Percentiles rank a stretch among this genome's conserved stretches.
These are phyloP conservation scores for Trichechus manatus DNA, from an alignment of 2,113 vertebrate genomes.

Conservation along the genomic window DNA sequence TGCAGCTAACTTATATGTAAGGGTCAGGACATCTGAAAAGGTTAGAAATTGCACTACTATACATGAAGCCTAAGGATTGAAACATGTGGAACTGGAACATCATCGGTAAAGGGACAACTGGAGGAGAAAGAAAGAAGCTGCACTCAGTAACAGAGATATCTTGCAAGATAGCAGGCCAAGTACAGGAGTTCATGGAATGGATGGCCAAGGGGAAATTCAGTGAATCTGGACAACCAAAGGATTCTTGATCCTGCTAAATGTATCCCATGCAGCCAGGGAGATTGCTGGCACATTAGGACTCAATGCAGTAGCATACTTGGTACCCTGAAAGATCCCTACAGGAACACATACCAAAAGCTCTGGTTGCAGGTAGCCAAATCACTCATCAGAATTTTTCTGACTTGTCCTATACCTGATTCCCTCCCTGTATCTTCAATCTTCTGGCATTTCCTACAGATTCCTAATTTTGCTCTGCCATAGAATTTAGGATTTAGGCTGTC, in stretches of 20 bases:
- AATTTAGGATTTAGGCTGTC: not conserved
- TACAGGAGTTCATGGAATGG: fast-evolving
- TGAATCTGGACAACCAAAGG: not conserved
- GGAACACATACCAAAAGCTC: not conserved
- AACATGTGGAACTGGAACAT: not conserved
- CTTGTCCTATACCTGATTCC: not conserved
- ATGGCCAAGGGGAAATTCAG: not conserved
- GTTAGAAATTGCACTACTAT: not conserved
- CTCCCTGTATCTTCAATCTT: not conserved
- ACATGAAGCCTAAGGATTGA: not conserved
- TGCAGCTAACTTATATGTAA: not conserved
- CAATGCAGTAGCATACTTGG: too few species aligned
- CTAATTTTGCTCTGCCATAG: not conserved
- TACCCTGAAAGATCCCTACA: not conserved
- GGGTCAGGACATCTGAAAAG: not conserved
- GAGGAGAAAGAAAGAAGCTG: not conserved
- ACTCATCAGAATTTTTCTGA: not conserved
- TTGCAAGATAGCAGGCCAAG: not conserved
- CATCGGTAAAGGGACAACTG: not conserved
- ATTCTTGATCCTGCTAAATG: not conserved
- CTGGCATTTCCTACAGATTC: not conserved
- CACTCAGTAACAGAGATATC: fast-evolving
- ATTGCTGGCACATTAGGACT: too few species aligned
- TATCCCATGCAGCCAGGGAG: not conserved
- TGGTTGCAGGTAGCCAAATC: not conserved